Conservation (phyloP, 2,113 vertebrate species). For the Dicaeum eximium region DNA sequence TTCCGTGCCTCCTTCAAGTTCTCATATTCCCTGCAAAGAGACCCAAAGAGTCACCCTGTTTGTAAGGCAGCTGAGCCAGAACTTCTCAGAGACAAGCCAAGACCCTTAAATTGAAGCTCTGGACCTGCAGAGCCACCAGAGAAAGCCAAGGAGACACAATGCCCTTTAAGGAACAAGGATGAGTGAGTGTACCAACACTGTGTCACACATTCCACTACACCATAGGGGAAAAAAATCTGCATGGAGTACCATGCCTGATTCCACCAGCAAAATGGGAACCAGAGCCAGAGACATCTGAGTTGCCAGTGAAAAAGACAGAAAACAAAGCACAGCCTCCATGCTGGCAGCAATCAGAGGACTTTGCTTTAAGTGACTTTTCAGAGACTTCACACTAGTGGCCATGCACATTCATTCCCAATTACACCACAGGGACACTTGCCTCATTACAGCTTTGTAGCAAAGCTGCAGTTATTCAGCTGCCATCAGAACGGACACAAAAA, state of each 20-base stretch:
- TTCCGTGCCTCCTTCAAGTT: constrained; percentile 86
- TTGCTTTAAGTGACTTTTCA: constrained; percentile 20
- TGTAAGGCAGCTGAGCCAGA: not conserved
- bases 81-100: not conserved
- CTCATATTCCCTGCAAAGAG: constrained; percentile 89
- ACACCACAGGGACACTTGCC: constrained; percentile 37
- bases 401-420: constrained; percentile 8
- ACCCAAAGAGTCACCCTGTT: not conserved
- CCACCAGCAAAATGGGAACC: not conserved
- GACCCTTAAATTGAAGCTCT: not conserved
- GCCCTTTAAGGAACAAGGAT: not conserved
- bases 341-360: not conserved
- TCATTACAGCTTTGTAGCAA: constrained; percentile 36
- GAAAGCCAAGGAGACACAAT: not conserved
- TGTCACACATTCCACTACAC: not conserved
- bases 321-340: not conserved
- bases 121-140: not conserved
- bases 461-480: constrained; percentile 43
- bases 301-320: not conserved
- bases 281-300: not conserved
- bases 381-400: constrained; percentile 2
- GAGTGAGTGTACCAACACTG: not conserved
- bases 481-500: not conserved
- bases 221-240: not conserved
- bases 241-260: too few relatives aligned